phyloP scores from a whole-genome alignment of 2,113 vertebrate species.

The Elaphurus davidianus region DNA sequence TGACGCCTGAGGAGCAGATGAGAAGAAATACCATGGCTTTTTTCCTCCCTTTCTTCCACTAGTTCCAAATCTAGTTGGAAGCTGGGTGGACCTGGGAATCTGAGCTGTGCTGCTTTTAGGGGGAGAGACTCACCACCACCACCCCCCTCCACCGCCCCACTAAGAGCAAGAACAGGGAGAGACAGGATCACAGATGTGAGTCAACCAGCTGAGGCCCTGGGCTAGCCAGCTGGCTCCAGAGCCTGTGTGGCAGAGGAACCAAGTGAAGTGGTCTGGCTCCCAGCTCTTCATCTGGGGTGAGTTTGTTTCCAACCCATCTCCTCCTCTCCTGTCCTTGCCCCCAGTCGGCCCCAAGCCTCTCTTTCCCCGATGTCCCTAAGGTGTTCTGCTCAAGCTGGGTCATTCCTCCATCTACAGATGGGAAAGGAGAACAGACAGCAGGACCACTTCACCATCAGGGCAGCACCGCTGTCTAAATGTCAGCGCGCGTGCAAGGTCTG shows the following conservation, averaged over 20 bases:
- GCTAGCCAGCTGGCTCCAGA: rapidly evolving
- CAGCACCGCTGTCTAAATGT: neutral
- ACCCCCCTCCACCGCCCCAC: rapidly evolving
- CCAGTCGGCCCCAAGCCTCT: neutral
- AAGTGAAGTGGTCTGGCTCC: neutral
- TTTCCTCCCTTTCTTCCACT: neutral
- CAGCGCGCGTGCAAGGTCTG: too few species aligned
- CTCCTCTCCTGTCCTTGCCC: neutral
- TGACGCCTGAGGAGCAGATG: neutral
- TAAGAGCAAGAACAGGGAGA: neutral
- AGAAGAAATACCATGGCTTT: neutral
- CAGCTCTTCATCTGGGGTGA: neutral
- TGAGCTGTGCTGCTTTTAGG: neutral
- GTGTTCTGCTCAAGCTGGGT: neutral
- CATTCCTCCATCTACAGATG: neutral
- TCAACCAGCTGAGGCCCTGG: neutral
- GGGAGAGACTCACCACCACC: neutral
- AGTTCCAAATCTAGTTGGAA: neutral
- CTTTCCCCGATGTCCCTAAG: neutral
- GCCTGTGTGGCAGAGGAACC: neutral
- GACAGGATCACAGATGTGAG: neutral
- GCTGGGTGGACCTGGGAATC: neutral
- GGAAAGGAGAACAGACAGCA: neutral
- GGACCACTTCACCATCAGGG: rapidly evolving
- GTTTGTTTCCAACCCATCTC: neutral